Evolutionary conservation across 2,888 invertebrate species (phyloP).

Genomic region (Drosophila peninsularis): DNA sequence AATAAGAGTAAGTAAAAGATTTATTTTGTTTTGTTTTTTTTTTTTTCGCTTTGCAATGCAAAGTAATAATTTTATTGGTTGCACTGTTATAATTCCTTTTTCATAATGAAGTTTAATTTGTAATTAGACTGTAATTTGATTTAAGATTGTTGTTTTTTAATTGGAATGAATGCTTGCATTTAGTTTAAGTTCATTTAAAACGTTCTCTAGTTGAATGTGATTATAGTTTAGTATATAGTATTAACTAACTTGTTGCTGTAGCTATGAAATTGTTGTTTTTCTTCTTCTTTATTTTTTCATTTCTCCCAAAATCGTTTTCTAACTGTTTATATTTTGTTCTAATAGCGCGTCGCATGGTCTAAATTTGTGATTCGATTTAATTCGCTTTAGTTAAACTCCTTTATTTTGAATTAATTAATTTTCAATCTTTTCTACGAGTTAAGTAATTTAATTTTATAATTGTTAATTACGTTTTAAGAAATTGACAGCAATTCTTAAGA

Average conservation of each 20-base stretch:
- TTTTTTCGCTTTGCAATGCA: constrained; percentile 57
- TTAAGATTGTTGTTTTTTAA: constrained; percentile 25
- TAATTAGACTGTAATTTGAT: constrained; percentile 40
- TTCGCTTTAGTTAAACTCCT: constrained; percentile 7
- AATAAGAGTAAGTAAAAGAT: background rate
- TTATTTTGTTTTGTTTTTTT: background rate
- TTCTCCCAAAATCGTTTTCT: background rate
- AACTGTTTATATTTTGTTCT: constrained; percentile 11
- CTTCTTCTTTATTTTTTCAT: background rate
- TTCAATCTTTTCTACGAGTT: constrained; percentile 22
- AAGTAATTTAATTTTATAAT: constrained; percentile 42
- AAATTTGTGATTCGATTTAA: constrained; percentile 46
- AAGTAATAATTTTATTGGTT: constrained; percentile 48
- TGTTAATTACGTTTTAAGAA: constrained; percentile 58
- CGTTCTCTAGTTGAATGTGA: constrained; percentile 13
- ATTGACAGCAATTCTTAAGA: constrained; percentile 63
- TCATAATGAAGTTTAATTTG: constrained; percentile 41
- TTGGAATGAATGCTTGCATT: constrained; percentile 5
- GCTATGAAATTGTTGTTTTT: constrained; percentile 12
- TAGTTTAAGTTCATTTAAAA: constrained; percentile 13
- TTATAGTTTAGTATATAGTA: constrained; percentile 22
- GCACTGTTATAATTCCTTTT: constrained; percentile 48
- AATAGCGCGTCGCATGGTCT: constrained; percentile 15
- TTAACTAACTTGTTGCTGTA: constrained; percentile 16
- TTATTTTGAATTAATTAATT: constrained; percentile 6